Conservation (phyloP, 2,113 vertebrate species). For the Nerophis lumbriciformis region DNA sequence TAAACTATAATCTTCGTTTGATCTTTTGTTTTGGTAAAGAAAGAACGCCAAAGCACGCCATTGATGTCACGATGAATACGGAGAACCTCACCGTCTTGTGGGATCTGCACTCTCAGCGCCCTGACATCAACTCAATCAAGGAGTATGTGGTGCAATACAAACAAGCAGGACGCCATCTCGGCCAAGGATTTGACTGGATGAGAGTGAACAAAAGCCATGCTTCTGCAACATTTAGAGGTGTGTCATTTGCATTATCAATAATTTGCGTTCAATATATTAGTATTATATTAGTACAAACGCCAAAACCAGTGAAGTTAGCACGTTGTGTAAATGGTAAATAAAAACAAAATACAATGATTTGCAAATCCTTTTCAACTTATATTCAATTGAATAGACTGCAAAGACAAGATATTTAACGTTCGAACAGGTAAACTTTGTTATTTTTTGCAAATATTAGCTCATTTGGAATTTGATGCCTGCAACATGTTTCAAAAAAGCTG, state of each 20-base stretch:
- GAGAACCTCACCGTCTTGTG: conserved; percentile 56
- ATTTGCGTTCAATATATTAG: not conserved
- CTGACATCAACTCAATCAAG: conserved; percentile 15
- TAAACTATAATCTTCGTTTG: not conserved
- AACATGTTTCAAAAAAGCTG: no score
- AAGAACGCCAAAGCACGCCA: not conserved
- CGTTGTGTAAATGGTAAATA: no score
- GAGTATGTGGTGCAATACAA: conserved; percentile 68
- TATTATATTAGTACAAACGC: not conserved
- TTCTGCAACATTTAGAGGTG: conserved; percentile 50
- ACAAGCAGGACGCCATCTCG: conserved; percentile 21
- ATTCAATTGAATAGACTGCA: no score
- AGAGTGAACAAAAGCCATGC: conserved; percentile 44
- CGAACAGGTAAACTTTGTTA: no score
- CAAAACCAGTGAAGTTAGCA: not conserved
- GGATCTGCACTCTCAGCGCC: conserved; percentile 9
- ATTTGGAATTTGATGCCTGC: no score
- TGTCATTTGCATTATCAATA: not conserved
- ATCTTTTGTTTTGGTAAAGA: conserved; percentile 21
- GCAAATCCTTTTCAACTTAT: no score
- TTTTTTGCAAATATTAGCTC: no score
- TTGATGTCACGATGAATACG: conserved; percentile 22
- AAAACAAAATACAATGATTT: no score
- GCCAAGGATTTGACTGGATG: conserved; percentile 59
- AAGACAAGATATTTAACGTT: no score